A percentile compares a stretch with the other conserved stretches of the same genome.
These are phyloP conservation scores for Alexandromys fortis DNA, from an alignment of 2,113 vertebrate genomes.

Conservation along the genomic window DNA sequence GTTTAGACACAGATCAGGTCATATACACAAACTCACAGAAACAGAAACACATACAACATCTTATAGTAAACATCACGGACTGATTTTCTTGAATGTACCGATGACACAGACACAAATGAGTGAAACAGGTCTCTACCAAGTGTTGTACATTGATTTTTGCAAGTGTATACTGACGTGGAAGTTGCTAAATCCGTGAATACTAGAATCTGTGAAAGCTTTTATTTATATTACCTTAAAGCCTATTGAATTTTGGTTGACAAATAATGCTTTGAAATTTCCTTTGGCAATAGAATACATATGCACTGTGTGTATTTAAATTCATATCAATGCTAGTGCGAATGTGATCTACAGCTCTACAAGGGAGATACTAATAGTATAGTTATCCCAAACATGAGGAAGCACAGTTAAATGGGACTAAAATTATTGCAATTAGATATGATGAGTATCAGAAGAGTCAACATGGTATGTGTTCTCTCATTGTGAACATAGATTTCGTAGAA, in stretches of 20 bases:
- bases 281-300: background rate
- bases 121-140: background rate
- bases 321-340: background rate
- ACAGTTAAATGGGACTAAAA: background rate
- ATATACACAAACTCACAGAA: background rate
- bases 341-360: background rate
- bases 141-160: background rate
- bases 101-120: too few relatives aligned
- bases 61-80: background rate
- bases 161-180: background rate
- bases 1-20: background rate
- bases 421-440: background rate
- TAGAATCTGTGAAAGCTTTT: background rate
- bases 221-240: background rate
- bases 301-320: background rate
- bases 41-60: background rate
- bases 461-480: background rate
- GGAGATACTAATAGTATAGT: background rate
- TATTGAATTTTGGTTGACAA: background rate
- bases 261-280: conserved; percentile 1
- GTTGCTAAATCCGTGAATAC: background rate
- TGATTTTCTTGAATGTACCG: background rate
- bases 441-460: background rate
- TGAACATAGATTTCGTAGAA: background rate
- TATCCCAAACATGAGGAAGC: background rate